A percentile compares a stretch with the other conserved stretches of the same genome.
Evolutionary conservation across 1,140 invertebrate genomes (phyloP).

Genomic region (Bursaphelenchus mucronatus): DNA sequence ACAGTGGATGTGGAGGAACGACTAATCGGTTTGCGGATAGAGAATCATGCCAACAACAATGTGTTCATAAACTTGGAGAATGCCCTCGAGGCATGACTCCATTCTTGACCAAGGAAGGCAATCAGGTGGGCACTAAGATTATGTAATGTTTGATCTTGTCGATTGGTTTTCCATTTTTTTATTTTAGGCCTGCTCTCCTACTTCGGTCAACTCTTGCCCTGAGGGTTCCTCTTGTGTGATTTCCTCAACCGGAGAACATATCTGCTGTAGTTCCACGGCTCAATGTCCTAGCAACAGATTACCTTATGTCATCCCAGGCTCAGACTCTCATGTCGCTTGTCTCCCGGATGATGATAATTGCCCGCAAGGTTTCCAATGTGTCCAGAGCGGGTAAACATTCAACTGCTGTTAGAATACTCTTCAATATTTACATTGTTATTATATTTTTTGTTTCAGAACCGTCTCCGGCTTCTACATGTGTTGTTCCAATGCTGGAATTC

Average conservation of each 20-base stretch:
- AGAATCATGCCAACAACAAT: conserved; percentile 47
- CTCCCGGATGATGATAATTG: conserved; percentile 51
- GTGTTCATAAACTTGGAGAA: conserved; percentile 45
- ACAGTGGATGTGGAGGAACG: conserved; percentile 61
- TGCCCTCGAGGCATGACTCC: conserved; percentile 59
- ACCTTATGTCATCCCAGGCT: conserved; percentile 59
- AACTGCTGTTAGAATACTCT: neutral
- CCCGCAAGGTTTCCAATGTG: conserved; percentile 44
- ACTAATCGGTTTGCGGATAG: conserved; percentile 49
- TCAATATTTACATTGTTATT: neutral
- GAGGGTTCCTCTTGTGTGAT: conserved; percentile 51
- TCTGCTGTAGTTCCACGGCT: conserved; percentile 51
- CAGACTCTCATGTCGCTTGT: conserved; percentile 59
- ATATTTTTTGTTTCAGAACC: conserved; percentile 35
- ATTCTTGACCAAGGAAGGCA: conserved; percentile 34
- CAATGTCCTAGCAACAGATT: conserved; percentile 48
- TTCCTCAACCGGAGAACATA: conserved; percentile 45
- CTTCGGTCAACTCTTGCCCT: conserved; percentile 33
- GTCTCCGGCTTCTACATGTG: conserved; percentile 59
- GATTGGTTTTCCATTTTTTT: conserved; percentile 14
- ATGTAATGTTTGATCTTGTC: neutral
- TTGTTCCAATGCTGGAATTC: conserved; percentile 36
- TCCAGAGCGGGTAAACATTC: conserved; percentile 40
- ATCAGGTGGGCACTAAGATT: conserved; percentile 21
- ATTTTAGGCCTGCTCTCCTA: conserved; percentile 28